phyloP scores from a whole-genome alignment of 1,140 invertebrate genomes.

The Cardiocondyla obscurior region DNA sequence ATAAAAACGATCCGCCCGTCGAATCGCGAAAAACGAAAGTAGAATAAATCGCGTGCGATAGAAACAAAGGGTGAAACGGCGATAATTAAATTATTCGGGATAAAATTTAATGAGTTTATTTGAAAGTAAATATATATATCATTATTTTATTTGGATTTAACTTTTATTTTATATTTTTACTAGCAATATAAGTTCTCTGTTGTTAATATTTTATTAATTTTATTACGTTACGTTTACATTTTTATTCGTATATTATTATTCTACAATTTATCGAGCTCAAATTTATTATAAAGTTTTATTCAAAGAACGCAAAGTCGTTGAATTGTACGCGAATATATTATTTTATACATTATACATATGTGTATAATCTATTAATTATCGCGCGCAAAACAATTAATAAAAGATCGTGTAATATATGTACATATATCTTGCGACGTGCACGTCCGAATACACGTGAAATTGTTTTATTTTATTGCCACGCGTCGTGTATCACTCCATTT shows the following conservation, averaged over 20 bases:
- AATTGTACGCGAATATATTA: background rate
- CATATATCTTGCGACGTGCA: background rate
- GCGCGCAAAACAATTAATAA: background rate
- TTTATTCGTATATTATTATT: background rate
- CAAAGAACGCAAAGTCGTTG: background rate
- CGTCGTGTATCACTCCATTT: background rate
- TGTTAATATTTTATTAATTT: too few relatives aligned
- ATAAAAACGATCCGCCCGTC: background rate
- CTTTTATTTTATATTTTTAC: background rate
- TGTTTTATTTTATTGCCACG: background rate
- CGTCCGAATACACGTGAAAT: background rate
- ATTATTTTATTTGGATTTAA: background rate
- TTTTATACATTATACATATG: background rate
- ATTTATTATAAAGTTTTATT: background rate
- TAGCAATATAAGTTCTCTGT: too few relatives aligned
- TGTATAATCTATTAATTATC: background rate
- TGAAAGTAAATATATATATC: background rate
- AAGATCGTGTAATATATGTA: background rate
- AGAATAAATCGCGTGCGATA: background rate
- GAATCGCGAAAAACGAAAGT: background rate
- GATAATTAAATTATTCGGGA: background rate
- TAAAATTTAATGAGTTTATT: background rate
- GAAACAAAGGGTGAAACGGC: background rate
- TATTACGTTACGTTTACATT: too few relatives aligned
- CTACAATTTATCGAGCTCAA: background rate